A percentile compares a stretch with the other conserved stretches of the same genome.
Evolutionary conservation across 2,113 vertebrate species (phyloP).

Genomic region (Rhodinocichla rosea): DNA sequence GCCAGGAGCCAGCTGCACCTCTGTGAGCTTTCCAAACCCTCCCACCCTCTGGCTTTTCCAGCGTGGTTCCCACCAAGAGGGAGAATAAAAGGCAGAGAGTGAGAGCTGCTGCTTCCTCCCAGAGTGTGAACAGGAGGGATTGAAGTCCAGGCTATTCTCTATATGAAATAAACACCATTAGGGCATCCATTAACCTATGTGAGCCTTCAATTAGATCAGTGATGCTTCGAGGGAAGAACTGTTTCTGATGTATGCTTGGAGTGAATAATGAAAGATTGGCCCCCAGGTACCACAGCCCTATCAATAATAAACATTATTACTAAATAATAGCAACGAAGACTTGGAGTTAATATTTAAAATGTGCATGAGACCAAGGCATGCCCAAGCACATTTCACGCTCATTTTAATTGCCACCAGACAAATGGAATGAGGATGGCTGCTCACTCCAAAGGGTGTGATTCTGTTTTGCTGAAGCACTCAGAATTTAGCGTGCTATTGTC

Average conservation of each 20-base stretch:
- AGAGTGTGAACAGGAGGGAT: neutral
- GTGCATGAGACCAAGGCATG: constrained; percentile 25
- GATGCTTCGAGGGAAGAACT: neutral
- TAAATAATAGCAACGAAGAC: constrained; percentile 31
- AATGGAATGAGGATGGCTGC: neutral
- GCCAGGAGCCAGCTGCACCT: neutral
- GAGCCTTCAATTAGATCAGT: constrained; percentile 23
- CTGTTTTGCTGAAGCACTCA: constrained; percentile 52
- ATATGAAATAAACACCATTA: neutral
- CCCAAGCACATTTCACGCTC: constrained; percentile 38
- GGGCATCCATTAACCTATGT: neutral
- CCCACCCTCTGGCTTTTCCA: neutral
- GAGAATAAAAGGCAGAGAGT: neutral
- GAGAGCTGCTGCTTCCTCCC: neutral
- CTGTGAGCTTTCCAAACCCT: neutral
- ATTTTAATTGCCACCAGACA: constrained; percentile 56
- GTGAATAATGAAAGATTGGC: constrained; percentile 38
- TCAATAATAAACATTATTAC: constrained; percentile 60
- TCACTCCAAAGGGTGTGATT: constrained; percentile 12
- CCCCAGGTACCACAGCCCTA: constrained; percentile 17
- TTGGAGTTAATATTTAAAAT: constrained; percentile 32
- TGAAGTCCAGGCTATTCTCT: neutral
- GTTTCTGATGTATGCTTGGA: neutral
- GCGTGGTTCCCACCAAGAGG: neutral
- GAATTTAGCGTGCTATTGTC: constrained; percentile 28